Base-by-base conservation (phyloP, 2,888 invertebrate genomes). In the Drosophila maculinotata region DNA sequence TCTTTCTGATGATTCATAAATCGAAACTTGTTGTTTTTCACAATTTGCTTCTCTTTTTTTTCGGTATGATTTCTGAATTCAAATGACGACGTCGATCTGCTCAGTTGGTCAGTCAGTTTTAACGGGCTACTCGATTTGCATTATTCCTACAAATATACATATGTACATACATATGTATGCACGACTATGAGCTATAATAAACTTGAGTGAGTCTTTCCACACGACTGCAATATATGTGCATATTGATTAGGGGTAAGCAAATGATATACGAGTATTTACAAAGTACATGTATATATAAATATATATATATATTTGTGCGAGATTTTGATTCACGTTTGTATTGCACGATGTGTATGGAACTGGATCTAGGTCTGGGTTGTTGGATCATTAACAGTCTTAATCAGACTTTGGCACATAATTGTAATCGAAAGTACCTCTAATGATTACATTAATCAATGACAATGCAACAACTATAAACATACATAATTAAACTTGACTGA, bases 181-280 rank as follows among this genome's bases (percentile, higher is more conserved):
- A 41, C 15, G 51, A 47, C 23, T 36, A 9, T 25, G 36, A 51
- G 53, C 62, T 72, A 63, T 64, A 67, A 77, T 69, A 64, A 66
- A 64, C 52, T 52, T 56, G 69, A 76, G 59, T 70, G 60, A 69
- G 54, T 64, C 35, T 58, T 1, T 49, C 58, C 41, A 10, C 15
- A 6, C 42, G 48, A 69, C 59, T 69, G 58, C 67, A 79, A 79
- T 79, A n/a, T 66, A 80, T 84, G 69, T 79, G 67, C 82, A 84
- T 80, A 69, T 69, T 75, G 79, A 84, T 79, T 63, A 59, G 58
- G 54, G 35, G 64, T 56, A 47, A 49, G 56, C 57, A 45, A 53
- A 30, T 53, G 41, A 35, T 52, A 39, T 48, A 33, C 28, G 25
- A 20, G 9, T 20, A 57, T 39, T 38, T 20, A 39, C 28, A 28